A percentile compares a stretch with the other conserved stretches of the same genome.
Conservation (phyloP, 2,797 vertebrate species). For the Melanotaenia parkinsoni region DNA sequence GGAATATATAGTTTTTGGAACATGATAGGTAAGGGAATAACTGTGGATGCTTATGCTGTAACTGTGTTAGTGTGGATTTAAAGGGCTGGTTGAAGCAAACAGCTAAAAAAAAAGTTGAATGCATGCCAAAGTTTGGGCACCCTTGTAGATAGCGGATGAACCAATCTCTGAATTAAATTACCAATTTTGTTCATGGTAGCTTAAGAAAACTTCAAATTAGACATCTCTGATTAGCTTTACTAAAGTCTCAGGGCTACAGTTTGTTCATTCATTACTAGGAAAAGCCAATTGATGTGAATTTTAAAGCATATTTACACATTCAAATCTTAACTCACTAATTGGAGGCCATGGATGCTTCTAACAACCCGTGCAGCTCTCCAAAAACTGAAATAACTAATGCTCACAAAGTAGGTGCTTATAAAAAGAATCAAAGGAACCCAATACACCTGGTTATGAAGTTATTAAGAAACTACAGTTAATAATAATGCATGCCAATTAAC, state of each 20-base stretch:
- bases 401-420: no score
- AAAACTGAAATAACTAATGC: no score
- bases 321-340: no score
- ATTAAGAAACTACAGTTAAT: no score
- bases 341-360: no score
- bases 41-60: neutral
- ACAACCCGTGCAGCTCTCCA: no score
- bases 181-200: no score
- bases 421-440: no score
- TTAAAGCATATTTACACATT: no score
- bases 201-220: neutral
- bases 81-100: neutral
- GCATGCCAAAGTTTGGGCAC: neutral
- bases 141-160: neutral
- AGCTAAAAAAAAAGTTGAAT: neutral
- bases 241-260: neutral
- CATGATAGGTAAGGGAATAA: neutral
- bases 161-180: neutral
- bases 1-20: neutral
- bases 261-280: neutral
- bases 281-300: no score
- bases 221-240: neutral
- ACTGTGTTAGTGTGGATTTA: neutral
- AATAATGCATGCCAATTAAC: no score
- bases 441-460: no score